Conservation (phyloP, 2,888 invertebrate species). For the Drosophila macrospina region DNA sequence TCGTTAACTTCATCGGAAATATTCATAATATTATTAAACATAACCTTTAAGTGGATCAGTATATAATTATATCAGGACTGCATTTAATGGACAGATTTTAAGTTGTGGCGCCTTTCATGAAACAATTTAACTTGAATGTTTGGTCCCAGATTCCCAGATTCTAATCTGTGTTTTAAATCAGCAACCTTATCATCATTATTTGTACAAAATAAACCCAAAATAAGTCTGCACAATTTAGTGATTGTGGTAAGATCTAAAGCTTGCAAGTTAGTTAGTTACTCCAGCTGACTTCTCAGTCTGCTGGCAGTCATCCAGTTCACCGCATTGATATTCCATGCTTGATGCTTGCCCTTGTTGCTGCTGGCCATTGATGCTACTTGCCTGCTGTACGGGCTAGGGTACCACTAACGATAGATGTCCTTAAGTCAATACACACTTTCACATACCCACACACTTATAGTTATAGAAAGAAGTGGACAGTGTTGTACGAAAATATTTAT, state of each 20-base stretch:
- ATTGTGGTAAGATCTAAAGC: slow-evolving; percentile 61
- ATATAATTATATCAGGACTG: too few relatives aligned
- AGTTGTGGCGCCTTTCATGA: neutral
- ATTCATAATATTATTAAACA: too few relatives aligned
- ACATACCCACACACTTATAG: slow-evolving; percentile 20
- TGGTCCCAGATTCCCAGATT: neutral
- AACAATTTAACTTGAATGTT: slow-evolving; percentile 7
- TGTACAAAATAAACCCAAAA: slow-evolving; percentile 57
- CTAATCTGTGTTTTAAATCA: slow-evolving; percentile 64
- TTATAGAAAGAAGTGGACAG: slow-evolving; percentile 29
- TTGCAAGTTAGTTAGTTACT: slow-evolving; percentile 40
- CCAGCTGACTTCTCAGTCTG: slow-evolving; percentile 27
- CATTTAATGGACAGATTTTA: too few relatives aligned
- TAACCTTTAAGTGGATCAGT: too few relatives aligned
- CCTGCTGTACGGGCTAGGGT: slow-evolving; percentile 23
- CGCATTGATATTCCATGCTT: slow-evolving; percentile 77
- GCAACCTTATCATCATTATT: slow-evolving; percentile 69
- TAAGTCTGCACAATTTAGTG: slow-evolving; percentile 63
- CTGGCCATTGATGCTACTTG: slow-evolving; percentile 72
- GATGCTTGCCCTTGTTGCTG: slow-evolving; percentile 72
- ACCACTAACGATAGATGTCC: slow-evolving; percentile 78
- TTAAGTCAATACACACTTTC: slow-evolving; percentile 65
- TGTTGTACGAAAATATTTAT: slow-evolving; percentile 68
- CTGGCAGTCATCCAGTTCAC: slow-evolving; percentile 67
- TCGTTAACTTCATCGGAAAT: too few relatives aligned